Conservation (phyloP, 2,797 vertebrate species). For the Phylloscopus collybita region DNA sequence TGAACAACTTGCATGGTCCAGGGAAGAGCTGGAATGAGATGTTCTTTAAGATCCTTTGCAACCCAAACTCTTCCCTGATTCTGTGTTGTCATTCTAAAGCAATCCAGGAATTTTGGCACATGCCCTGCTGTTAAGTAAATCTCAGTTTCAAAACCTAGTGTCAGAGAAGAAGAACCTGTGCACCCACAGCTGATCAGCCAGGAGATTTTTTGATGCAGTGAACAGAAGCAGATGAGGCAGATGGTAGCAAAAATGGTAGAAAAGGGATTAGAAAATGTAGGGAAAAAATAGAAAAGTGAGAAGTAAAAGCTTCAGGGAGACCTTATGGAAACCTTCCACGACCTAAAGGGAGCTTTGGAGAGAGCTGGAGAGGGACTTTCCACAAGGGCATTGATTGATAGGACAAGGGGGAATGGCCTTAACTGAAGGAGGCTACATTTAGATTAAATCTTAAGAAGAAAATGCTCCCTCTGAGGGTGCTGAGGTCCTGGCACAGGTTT, state of each 20-base stretch:
- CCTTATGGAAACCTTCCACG: neutral
- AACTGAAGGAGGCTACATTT: neutral
- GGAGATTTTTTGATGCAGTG: neutral
- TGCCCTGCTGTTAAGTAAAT: neutral
- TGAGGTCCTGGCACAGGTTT: accelerated
- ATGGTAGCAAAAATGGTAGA: neutral
- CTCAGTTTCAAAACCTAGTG: neutral
- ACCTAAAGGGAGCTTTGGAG: neutral
- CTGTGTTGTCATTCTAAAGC: neutral
- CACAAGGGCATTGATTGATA: neutral
- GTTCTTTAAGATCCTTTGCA: neutral
- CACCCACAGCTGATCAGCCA: neutral
- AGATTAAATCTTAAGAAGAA: neutral
- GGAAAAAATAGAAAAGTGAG: neutral
- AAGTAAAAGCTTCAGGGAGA: neutral
- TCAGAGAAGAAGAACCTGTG: neutral
- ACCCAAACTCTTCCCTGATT: neutral
- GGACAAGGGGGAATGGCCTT: neutral
- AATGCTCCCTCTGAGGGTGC: neutral
- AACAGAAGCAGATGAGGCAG: neutral
- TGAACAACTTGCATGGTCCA: neutral
- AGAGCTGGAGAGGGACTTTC: neutral
- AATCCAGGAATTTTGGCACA: neutral
- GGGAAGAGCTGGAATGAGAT: neutral
- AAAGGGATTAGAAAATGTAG: neutral